Percentiles rank a stretch among this genome's conserved stretches.
Conservation (phyloP, 2,888 invertebrate species). For the Dexiosoma caninum region DNA sequence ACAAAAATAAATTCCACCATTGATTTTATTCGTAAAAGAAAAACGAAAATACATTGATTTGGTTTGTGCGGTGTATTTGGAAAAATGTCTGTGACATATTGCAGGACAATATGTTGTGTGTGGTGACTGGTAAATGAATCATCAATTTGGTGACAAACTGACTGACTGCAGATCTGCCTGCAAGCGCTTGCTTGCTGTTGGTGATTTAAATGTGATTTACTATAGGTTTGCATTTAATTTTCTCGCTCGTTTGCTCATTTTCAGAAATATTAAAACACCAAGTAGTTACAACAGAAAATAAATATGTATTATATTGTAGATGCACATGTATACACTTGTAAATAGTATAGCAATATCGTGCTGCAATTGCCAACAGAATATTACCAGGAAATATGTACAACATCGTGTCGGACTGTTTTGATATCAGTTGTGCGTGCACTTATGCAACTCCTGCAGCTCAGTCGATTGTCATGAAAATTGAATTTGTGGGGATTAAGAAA, state of each 20-base stretch:
- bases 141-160: conserved; percentile 39
- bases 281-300: conserved; percentile 1
- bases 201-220: conserved; percentile 59
- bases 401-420: conserved; percentile 32
- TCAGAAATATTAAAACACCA: conserved; percentile 5
- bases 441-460: conserved; percentile 72
- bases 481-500: conserved; percentile 72
- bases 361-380: neutral
- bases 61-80: conserved; percentile 35
- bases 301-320: neutral
- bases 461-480: conserved; percentile 74
- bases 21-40: conserved; percentile 24
- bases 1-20: conserved; percentile 38
- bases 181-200: neutral
- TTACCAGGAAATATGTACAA: neutral
- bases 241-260: conserved; percentile 23
- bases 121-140: conserved; percentile 38
- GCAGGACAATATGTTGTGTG: conserved; percentile 48
- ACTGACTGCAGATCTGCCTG: neutral
- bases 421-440: conserved; percentile 70
- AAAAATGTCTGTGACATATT: conserved; percentile 42
- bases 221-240: conserved; percentile 48
- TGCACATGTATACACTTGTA: neutral
- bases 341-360: neutral
- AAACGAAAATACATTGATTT: conserved; percentile 32